Evolutionary conservation across 2,797 vertebrate species (phyloP).

Genomic region (Eulemur rubriventer): DNA sequence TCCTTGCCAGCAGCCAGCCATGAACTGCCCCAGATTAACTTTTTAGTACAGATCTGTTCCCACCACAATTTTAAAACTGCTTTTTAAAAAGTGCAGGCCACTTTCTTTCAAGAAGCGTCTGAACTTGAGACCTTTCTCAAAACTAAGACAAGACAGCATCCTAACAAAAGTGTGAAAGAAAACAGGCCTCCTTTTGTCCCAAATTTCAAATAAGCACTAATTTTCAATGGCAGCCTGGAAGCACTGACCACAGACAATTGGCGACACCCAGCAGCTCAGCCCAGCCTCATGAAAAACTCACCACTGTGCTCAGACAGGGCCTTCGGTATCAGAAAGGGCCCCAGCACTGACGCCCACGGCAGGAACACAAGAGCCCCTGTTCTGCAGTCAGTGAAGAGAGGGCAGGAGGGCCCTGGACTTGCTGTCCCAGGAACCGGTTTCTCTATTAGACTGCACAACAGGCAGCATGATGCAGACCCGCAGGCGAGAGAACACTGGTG

Average conservation of each 20-base stretch:
- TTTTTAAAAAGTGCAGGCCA: not conserved
- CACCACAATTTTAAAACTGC: constrained; percentile 4
- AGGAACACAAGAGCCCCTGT: not conserved
- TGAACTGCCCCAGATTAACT: not conserved
- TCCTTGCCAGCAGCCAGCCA: not conserved
- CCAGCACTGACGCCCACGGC: not conserved
- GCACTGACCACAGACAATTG: not conserved
- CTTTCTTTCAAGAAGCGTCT: not conserved
- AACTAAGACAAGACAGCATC: not conserved
- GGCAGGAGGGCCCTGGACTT: not conserved
- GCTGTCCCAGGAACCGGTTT: not conserved
- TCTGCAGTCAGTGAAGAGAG: not conserved
- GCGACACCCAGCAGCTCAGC: not conserved
- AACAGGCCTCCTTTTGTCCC: not conserved
- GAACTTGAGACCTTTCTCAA: constrained; percentile 22
- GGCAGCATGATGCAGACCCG: not conserved
- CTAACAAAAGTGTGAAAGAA: not conserved
- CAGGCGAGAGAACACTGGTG: not conserved
- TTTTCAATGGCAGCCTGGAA: constrained; percentile 12
- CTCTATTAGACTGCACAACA: not conserved
- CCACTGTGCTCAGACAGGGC: not conserved
- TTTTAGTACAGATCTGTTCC: not conserved
- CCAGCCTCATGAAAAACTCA: not conserved
- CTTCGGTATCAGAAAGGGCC: not conserved
- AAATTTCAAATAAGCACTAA: constrained; percentile 35